These are phyloP conservation scores for Eupeodes latifasciatus DNA, from an alignment of 2,888 invertebrate species.

Conservation along the genomic window DNA sequence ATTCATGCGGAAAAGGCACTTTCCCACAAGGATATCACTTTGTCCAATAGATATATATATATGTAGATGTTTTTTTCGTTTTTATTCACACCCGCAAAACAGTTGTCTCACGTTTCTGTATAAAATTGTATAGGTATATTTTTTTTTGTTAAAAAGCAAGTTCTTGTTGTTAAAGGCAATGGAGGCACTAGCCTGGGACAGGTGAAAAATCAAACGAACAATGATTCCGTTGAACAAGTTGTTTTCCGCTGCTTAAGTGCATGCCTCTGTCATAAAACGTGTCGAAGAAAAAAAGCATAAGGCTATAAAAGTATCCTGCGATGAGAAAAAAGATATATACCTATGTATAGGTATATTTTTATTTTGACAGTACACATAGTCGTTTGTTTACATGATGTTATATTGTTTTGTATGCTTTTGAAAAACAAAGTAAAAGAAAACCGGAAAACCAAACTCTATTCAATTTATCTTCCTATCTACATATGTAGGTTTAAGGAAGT, in stretches of 20 bases:
- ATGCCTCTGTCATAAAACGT: constrained; percentile 76
- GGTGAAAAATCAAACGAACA: constrained; percentile 66
- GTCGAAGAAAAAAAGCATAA: constrained; percentile 50
- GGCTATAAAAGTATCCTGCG: constrained; percentile 15
- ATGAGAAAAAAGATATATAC: constrained; percentile 23
- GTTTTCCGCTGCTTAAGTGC: constrained; percentile 75
- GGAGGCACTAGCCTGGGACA: not conserved
- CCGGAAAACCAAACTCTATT: constrained; percentile 63
- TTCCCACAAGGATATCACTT: constrained; percentile 31
- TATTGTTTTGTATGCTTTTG: not conserved
- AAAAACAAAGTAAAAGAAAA: constrained; percentile 53
- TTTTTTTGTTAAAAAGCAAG: not conserved
- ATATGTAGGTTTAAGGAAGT: constrained; percentile 33
- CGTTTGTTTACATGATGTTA: constrained; percentile 25
- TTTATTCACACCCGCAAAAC: constrained; percentile 27
- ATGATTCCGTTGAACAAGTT: constrained; percentile 73
- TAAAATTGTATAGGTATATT: constrained; percentile 34
- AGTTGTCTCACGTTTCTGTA: constrained; percentile 52
- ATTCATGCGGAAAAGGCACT: constrained; percentile 9
- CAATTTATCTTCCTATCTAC: constrained; percentile 49
- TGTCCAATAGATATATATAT: constrained; percentile 3
- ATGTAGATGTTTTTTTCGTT: constrained; percentile 11
- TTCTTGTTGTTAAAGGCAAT: not conserved
- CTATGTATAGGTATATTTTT: constrained; percentile 1
- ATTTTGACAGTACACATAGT: constrained; percentile 58